Evolutionary conservation across 2,797 vertebrate species (phyloP).

Genomic region (Gorsachius magnificus): DNA sequence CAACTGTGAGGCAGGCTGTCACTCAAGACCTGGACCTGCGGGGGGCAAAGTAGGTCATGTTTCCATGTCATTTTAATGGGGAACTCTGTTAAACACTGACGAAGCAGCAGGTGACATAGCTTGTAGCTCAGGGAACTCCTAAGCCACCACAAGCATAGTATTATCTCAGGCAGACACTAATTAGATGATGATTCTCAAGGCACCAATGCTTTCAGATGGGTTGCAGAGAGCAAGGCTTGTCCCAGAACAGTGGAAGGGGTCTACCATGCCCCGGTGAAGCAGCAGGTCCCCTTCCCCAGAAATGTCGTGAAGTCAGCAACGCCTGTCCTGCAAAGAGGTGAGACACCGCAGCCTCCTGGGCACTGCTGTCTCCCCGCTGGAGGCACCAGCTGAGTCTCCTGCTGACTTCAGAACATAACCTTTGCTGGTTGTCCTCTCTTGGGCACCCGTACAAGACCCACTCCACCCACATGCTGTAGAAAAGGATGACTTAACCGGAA

Average conservation of each 20-base stretch:
- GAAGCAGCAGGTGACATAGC: background rate
- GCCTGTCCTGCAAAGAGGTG: background rate
- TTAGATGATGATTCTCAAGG: background rate
- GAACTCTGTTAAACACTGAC: background rate
- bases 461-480: background rate
- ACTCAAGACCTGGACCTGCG: conserved; percentile 94
- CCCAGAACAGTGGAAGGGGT: background rate
- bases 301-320: background rate
- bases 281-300: background rate
- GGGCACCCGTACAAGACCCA: background rate
- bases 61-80: background rate
- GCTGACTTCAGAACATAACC: background rate
- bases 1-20: conserved; percentile 90
- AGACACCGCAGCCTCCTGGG: background rate
- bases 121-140: background rate
- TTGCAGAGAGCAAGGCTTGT: background rate
- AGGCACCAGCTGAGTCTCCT: background rate
- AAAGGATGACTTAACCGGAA: background rate
- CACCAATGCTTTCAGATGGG: background rate
- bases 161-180: background rate
- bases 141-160: background rate
- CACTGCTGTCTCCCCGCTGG: background rate
- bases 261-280: background rate
- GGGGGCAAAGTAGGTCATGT: conserved; percentile 90
- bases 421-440: background rate